A percentile compares a stretch with the other conserved stretches of the same genome.
These are phyloP conservation scores for Argyresthia goedartella DNA, from an alignment of 2,888 invertebrate species.

Conservation along the genomic window DNA sequence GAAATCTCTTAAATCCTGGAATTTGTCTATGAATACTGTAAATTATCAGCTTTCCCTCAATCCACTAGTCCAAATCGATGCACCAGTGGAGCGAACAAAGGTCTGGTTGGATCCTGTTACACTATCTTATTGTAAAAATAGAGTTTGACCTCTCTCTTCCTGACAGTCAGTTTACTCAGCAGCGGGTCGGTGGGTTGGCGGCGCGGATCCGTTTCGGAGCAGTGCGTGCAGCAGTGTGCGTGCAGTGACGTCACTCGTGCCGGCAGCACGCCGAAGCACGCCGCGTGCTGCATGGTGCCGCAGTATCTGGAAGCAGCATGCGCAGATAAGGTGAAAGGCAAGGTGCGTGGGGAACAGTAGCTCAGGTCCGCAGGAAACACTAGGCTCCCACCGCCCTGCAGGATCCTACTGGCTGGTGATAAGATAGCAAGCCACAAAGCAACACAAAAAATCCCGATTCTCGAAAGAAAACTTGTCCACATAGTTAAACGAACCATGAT, in stretches of 20 bases:
- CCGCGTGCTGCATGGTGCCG: conserved; percentile 36
- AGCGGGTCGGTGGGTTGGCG: conserved; percentile 24
- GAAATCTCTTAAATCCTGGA: not conserved
- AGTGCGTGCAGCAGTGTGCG: conserved; percentile 30
- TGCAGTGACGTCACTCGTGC: conserved; percentile 4
- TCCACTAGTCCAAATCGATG: too few species aligned
- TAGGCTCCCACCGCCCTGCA: too few species aligned
- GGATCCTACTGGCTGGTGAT: not conserved
- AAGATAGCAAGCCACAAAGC: not conserved
- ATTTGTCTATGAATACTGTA: not conserved
- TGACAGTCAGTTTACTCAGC: conserved; percentile 16
- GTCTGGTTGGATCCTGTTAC: not conserved
- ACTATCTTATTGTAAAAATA: not conserved
- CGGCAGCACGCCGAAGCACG: conserved; percentile 32
- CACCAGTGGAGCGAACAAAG: not conserved
- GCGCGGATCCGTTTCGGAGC: conserved; percentile 21
- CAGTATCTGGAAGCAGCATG: conserved; percentile 33
- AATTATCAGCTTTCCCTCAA: too few species aligned
- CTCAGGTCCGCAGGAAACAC: too few species aligned
- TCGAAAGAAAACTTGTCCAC: too few species aligned
- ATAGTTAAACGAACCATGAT: not conserved
- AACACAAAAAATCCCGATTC: too few species aligned
- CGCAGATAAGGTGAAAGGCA: too few species aligned
- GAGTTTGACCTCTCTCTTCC: conserved; percentile 26
- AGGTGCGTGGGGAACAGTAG: not conserved